phyloP scores from a whole-genome alignment of 2,888 invertebrate species.

The Drosophila anomalipes region DNA sequence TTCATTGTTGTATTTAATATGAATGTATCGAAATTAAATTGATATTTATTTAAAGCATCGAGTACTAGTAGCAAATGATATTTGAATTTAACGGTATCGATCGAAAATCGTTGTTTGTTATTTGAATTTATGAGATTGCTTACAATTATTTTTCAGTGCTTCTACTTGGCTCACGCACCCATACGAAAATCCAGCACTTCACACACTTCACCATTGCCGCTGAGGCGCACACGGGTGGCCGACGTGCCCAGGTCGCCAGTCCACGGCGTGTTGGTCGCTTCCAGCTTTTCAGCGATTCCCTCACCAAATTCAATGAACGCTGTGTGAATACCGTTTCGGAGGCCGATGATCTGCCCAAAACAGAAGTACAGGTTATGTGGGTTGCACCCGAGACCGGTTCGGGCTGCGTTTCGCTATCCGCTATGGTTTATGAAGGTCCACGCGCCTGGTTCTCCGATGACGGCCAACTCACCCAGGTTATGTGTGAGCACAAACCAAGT shows the following conservation, averaged over 20 bases:
- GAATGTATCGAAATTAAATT: constrained; percentile 15
- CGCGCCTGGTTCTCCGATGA: constrained; percentile 96
- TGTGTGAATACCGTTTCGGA: constrained; percentile 95
- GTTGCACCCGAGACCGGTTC: constrained; percentile 93
- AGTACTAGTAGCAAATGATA: not conserved
- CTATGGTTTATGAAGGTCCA: constrained; percentile 93
- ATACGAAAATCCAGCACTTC: constrained; percentile 90
- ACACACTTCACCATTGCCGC: constrained; percentile 92
- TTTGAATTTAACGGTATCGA: not conserved
- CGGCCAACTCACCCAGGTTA: constrained; percentile 90
- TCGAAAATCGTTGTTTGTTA: not conserved
- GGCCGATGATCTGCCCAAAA: constrained; percentile 91
- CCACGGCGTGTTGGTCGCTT: constrained; percentile 89
- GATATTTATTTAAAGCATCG: constrained; percentile 10
- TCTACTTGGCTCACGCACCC: constrained; percentile 89
- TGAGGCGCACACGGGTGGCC: constrained; percentile 85
- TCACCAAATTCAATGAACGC: constrained; percentile 89
- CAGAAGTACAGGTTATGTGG: constrained; percentile 96
- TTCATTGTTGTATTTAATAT: not conserved
- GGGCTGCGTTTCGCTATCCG: constrained; percentile 95
- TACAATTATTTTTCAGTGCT: constrained; percentile 86
- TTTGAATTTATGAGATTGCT: constrained; percentile 2
- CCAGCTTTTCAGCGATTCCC: constrained; percentile 88
- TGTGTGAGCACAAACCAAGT: constrained; percentile 91
- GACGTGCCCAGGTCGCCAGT: constrained; percentile 83